A percentile compares a stretch with the other conserved stretches of the same genome.
Conservation (phyloP, 2,888 invertebrate genomes). For the Parascotia fuliginaria region DNA sequence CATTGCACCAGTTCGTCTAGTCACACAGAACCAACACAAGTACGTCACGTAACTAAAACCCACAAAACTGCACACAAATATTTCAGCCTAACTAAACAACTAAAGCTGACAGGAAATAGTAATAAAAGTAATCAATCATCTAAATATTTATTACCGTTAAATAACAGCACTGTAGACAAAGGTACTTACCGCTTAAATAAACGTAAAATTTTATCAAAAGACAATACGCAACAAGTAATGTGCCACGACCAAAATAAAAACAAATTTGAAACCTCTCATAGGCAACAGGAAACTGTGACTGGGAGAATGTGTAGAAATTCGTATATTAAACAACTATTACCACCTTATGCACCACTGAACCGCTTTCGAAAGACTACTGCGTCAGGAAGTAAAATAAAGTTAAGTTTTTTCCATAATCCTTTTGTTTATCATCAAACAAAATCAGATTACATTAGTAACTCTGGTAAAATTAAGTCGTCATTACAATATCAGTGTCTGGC, state of each 20-base stretch:
- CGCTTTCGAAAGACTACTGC: too few relatives aligned
- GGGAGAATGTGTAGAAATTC: too few relatives aligned
- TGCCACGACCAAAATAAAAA: too few relatives aligned
- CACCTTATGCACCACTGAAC: too few relatives aligned
- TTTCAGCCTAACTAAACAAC: not conserved
- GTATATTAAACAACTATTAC: too few relatives aligned
- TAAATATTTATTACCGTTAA: not conserved
- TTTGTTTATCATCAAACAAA: not conserved
- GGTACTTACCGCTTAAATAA: not conserved
- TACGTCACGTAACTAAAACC: not conserved
- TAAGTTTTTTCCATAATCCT: not conserved
- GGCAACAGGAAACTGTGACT: too few relatives aligned
- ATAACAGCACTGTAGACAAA: not conserved
- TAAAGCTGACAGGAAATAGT: not conserved
- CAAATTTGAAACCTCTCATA: too few relatives aligned
- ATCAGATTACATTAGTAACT: not conserved
- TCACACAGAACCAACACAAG: not conserved
- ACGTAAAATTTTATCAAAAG: too few relatives aligned
- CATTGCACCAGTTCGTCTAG: not conserved
- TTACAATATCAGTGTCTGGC: not conserved
- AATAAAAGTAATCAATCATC: not conserved
- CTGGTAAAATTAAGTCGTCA: not conserved
- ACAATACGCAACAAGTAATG: too few relatives aligned
- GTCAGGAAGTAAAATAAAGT: not conserved
- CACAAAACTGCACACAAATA: not conserved